These are phyloP conservation scores for Neoseiulus cucumeris DNA, from an alignment of 1,140 invertebrate species.

Conservation along the genomic window DNA sequence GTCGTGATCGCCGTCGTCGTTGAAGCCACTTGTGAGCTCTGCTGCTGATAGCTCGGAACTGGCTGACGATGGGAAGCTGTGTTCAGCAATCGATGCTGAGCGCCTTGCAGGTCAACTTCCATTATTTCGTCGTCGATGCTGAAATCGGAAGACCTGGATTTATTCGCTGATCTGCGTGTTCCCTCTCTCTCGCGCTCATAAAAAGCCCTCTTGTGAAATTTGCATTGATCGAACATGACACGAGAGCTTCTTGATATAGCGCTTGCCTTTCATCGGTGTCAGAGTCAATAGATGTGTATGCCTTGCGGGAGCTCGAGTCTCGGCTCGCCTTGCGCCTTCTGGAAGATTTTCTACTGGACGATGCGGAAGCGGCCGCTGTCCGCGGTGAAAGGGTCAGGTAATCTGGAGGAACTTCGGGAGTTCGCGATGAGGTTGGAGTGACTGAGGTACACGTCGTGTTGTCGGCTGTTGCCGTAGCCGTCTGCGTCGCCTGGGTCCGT, in stretches of 20 bases:
- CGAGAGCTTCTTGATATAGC: neutral
- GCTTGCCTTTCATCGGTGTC: constrained; percentile 8
- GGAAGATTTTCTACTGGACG: neutral
- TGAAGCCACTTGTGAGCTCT: too few species aligned
- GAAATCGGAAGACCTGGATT: neutral
- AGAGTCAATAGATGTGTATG: constrained; percentile 9
- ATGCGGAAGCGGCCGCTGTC: constrained; percentile 25
- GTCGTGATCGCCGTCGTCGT: neutral
- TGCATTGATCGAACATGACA: too few species aligned
- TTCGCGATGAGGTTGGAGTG: constrained; percentile 8
- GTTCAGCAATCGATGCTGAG: constrained; percentile 16
- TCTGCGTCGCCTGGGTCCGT: constrained; percentile 81
- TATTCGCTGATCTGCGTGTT: too few species aligned
- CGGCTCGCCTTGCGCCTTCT: constrained; percentile 3
- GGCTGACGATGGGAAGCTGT: constrained; percentile 14
- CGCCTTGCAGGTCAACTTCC: constrained; percentile 17
- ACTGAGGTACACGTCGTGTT: constrained; percentile 10
- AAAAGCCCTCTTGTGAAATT: too few species aligned
- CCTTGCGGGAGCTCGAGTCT: constrained; percentile 6
- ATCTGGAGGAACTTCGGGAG: constrained; percentile 35
- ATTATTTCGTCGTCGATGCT: constrained; percentile 12
- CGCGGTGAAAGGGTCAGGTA: constrained; percentile 53
- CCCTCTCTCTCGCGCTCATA: too few species aligned
- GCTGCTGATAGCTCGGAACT: constrained; percentile 10
- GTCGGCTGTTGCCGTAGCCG: constrained; percentile 43